A percentile compares a stretch with the other conserved stretches of the same genome.
phyloP scores from a whole-genome alignment of 1,140 invertebrate species.

The Geopemphigus sp. region DNA sequence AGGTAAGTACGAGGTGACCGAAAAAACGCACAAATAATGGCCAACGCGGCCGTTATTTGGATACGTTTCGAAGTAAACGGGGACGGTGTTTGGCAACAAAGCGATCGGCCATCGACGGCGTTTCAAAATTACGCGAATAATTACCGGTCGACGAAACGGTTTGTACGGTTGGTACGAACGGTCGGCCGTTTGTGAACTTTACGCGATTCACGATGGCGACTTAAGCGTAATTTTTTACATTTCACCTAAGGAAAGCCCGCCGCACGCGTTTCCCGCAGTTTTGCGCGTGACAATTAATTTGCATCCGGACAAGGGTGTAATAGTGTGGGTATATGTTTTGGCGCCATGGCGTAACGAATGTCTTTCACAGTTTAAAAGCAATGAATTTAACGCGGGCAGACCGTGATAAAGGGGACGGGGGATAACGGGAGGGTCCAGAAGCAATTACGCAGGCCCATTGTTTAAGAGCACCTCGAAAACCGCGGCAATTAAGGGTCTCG shows the following conservation, averaged over 20 bases:
- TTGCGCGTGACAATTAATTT: slow-evolving; percentile 25
- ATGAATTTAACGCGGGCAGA: slow-evolving; percentile 7
- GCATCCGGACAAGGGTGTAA: slow-evolving; percentile 5
- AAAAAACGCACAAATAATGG: too few species aligned
- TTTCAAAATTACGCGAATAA: too few species aligned
- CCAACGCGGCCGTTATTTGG: too few species aligned
- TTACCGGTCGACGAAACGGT: too few species aligned
- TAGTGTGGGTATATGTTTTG: background rate
- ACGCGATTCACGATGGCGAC: too few species aligned
- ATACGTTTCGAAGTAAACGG: too few species aligned
- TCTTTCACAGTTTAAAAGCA: slow-evolving; percentile 40
- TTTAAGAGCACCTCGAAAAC: slow-evolving; percentile 44
- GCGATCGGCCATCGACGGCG: too few species aligned
- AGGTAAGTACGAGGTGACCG: too few species aligned
- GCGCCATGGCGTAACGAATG: slow-evolving; percentile 20
- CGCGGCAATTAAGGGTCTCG: slow-evolving; percentile 47
- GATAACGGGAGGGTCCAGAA: slow-evolving; percentile 18
- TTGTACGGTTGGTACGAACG: too few species aligned
- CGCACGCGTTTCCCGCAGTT: background rate
- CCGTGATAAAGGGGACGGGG: slow-evolving; percentile 6
- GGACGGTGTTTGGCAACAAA: too few species aligned
- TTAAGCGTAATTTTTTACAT: too few species aligned
- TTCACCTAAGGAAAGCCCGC: background rate
- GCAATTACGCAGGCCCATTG: slow-evolving; percentile 44
- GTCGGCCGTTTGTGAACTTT: too few species aligned